Conservation (phyloP, 2,888 invertebrate genomes). For the Neoascia interrupta region DNA sequence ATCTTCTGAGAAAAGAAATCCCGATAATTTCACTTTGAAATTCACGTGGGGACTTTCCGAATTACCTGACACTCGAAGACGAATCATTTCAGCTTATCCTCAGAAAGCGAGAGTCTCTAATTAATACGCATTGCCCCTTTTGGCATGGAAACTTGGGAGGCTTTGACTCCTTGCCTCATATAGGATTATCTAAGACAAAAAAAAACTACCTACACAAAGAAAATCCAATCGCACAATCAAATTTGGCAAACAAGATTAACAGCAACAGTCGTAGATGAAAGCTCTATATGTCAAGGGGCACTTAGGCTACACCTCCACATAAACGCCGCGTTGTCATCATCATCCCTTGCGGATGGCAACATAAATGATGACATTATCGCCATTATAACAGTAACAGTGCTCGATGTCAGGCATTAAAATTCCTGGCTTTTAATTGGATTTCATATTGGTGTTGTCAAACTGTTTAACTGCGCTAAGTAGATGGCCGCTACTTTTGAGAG, state of each 20-base stretch:
- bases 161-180: too few species aligned
- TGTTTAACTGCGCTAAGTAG: constrained; percentile 22
- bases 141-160: too few species aligned
- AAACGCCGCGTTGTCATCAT: too few species aligned
- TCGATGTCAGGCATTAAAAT: constrained; percentile 20
- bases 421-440: constrained; percentile 37
- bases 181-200: neutral
- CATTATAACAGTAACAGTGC: too few species aligned
- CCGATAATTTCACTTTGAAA: constrained; percentile 13
- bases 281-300: constrained; percentile 15
- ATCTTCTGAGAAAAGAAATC: neutral
- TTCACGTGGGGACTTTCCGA: neutral
- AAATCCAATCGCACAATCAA: constrained; percentile 46
- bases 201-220: constrained; percentile 2
- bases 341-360: constrained; percentile 7
- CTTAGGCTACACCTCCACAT: constrained; percentile 7
- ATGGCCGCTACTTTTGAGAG: neutral
- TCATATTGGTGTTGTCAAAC: constrained; percentile 21
- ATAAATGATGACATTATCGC: constrained; percentile 29
- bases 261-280: constrained; percentile 45
- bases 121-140: neutral
- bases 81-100: too few species aligned
- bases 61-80: neutral
- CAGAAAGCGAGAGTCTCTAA: neutral
- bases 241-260: constrained; percentile 43